phyloP scores from a whole-genome alignment of 2,797 vertebrate genomes.

The Etheostoma nigrum region DNA sequence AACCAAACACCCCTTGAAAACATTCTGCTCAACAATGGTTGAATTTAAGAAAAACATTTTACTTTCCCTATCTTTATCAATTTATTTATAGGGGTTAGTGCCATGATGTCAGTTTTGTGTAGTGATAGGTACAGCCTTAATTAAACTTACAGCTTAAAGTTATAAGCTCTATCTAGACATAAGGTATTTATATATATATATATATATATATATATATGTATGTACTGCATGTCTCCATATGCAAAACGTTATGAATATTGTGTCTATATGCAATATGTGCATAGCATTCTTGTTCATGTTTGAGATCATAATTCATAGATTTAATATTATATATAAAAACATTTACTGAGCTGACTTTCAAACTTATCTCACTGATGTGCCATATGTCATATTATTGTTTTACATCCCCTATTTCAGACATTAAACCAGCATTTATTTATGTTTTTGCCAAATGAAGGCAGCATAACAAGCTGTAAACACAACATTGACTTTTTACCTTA shows the following conservation, averaged over 20 bases:
- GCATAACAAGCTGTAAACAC: not conserved
- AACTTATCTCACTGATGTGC: not conserved
- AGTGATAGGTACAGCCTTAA: not conserved
- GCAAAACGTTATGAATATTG: not conserved
- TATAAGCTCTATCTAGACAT: conserved; percentile 9
- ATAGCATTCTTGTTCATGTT: not conserved
- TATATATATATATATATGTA: no score
- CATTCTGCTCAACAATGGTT: no score
- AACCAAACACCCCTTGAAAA: not conserved
- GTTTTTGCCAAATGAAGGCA: not conserved
- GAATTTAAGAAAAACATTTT: not conserved
- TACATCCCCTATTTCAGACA: not conserved
- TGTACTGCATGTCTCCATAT: not conserved
- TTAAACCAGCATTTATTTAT: not conserved
- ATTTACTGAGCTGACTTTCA: not conserved
- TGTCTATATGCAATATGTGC: no score
- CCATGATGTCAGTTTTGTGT: not conserved
- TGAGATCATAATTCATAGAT: not conserved
- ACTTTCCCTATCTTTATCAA: conserved; percentile 4
- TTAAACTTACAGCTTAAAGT: conserved; percentile 3
- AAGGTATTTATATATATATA: not conserved
- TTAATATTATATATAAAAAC: not conserved
- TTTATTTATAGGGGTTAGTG: not conserved
- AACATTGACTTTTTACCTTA: not conserved
- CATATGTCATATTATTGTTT: not conserved